These are phyloP conservation scores for Regulus satrapa DNA, from an alignment of 2,113 vertebrate genomes.

Conservation along the genomic window DNA sequence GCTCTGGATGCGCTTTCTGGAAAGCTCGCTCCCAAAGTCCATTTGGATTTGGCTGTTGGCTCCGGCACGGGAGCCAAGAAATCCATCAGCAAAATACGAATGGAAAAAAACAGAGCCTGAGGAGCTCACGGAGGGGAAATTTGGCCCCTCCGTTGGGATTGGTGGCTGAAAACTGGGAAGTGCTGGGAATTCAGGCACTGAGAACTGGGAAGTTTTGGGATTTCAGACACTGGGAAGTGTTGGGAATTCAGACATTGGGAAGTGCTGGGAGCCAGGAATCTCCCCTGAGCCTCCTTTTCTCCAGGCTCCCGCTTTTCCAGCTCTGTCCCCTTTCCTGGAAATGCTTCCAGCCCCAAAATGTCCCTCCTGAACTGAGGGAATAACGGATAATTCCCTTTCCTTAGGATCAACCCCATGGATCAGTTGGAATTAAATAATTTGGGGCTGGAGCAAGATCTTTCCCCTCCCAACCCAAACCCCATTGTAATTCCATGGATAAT, in stretches of 20 bases:
- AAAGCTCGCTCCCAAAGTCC: neutral
- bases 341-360: neutral
- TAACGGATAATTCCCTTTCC: neutral
- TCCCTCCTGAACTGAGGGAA: neutral
- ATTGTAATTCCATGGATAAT: fast-evolving
- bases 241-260: neutral
- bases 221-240: neutral
- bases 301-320: neutral
- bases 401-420: neutral
- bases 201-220: neutral
- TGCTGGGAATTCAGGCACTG: neutral
- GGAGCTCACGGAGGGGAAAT: neutral
- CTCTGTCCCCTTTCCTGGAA: neutral
- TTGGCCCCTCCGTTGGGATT: neutral
- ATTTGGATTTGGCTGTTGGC: neutral
- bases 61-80: neutral
- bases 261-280: neutral
- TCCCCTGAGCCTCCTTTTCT: neutral
- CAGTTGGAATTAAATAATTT: neutral
- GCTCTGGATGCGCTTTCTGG: neutral
- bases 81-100: constrained; percentile 9
- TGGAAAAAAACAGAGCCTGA: neutral
- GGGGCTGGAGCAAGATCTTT: neutral
- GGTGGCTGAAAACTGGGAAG: neutral
- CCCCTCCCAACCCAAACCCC: neutral